A percentile compares a stretch with the other conserved stretches of the same genome.
These are phyloP conservation scores for Crematogaster levior DNA, from an alignment of 2,888 invertebrate species.

Conservation along the genomic window DNA sequence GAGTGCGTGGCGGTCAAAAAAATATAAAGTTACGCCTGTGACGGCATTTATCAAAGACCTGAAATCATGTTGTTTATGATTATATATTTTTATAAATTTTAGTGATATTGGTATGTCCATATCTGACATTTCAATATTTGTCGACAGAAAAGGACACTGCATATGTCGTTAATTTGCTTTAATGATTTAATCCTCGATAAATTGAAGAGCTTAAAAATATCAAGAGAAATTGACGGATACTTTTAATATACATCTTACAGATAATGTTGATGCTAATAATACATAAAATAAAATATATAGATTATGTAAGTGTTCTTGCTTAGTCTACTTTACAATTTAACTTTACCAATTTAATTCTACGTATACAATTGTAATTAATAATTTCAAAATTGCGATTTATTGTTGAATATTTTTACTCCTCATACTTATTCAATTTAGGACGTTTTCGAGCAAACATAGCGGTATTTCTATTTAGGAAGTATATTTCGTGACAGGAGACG, in stretches of 20 bases:
- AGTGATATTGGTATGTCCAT: not conserved
- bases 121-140: not conserved
- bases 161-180: not conserved
- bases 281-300: not conserved
- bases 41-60: not conserved
- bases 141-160: not conserved
- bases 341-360: not conserved
- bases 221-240: not conserved
- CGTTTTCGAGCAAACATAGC: not conserved
- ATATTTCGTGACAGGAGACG: constrained; percentile 44
- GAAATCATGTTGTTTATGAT: not conserved
- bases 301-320: not conserved
- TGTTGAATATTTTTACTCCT: not conserved
- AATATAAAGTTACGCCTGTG: constrained; percentile 1
- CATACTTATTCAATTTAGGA: not conserved
- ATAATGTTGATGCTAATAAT: not conserved
- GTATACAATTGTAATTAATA: not conserved
- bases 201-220: not conserved
- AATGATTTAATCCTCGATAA: not conserved
- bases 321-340: not conserved
- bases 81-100: not conserved
- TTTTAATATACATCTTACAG: not conserved
- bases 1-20: constrained; percentile 1
- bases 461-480: constrained; percentile 33
- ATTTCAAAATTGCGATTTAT: not conserved